Percentiles rank a stretch among this genome's conserved stretches.
phyloP scores from a whole-genome alignment of 2,113 vertebrate genomes.

The Pleuronectes platessa region DNA sequence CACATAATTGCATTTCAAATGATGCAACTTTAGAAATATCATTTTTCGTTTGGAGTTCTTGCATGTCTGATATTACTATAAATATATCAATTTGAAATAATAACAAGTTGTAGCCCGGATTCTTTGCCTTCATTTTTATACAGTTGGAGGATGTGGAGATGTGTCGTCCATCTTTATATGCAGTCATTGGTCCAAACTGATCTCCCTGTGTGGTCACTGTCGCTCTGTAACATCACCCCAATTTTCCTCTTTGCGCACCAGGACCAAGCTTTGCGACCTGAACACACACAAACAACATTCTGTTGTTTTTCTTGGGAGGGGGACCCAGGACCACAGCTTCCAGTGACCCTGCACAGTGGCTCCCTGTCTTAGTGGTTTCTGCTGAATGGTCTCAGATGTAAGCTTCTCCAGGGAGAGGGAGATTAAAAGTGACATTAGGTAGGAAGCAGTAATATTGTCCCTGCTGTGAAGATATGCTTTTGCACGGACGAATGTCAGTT shows the following conservation, averaged over 20 bases:
- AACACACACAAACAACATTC: not conserved
- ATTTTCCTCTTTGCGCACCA: not conserved
- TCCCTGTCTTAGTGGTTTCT: slow-evolving; percentile 17
- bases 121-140: too few species aligned
- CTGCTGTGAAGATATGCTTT: slow-evolving; percentile 12
- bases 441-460: slow-evolving; percentile 43
- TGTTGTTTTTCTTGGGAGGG: not conserved
- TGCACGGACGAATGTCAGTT: too few species aligned
- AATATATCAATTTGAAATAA: too few species aligned
- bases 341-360: not conserved
- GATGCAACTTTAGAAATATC: slow-evolving; percentile 9
- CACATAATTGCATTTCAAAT: slow-evolving; percentile 22
- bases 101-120: too few species aligned
- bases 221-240: not conserved
- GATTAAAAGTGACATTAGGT: slow-evolving; percentile 56
- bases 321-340: not conserved
- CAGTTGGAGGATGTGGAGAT: too few species aligned
- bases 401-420: slow-evolving; percentile 9
- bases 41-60: not conserved
- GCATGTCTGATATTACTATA: not conserved
- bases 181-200: not conserved
- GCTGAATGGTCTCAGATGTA: slow-evolving; percentile 21
- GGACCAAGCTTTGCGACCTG: not conserved
- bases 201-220: not conserved
- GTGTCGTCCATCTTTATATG: too few species aligned